These are phyloP conservation scores for Desmodus rotundus DNA, from an alignment of 2,113 vertebrate genomes.

Conservation along the genomic window DNA sequence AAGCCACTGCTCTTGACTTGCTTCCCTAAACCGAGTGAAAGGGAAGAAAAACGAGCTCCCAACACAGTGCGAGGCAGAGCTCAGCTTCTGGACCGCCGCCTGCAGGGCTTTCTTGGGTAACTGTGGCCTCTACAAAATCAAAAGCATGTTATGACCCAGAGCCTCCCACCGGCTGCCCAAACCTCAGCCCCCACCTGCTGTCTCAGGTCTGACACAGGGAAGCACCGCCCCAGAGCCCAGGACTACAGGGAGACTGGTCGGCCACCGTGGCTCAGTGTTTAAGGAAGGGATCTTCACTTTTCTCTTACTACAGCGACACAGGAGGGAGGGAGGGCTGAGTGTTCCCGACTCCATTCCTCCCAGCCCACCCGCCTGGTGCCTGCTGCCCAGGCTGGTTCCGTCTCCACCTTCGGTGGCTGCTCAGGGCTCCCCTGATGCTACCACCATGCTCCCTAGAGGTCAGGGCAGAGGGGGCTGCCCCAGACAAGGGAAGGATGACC, in stretches of 20 bases:
- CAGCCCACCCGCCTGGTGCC: background rate
- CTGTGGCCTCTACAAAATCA: background rate
- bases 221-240: background rate
- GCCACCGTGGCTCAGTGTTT: background rate
- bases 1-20: background rate
- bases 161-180: rapidly evolving
- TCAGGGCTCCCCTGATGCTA: too few species aligned
- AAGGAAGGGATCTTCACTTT: background rate
- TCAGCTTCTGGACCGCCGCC: background rate
- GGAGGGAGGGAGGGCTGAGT: background rate
- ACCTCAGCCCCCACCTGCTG: too few species aligned
- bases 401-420: background rate
- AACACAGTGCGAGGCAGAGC: background rate
- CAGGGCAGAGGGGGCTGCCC: background rate
- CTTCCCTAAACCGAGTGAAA: background rate
- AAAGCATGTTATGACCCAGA: background rate
- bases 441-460: rapidly evolving
- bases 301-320: background rate
- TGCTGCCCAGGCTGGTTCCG: background rate
- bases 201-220: background rate
- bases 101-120: background rate
- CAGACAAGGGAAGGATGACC: background rate
- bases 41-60: background rate
- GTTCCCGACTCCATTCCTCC: background rate
- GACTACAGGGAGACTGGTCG: rapidly evolving